phyloP scores from a whole-genome alignment of 2,888 invertebrate species.

The Sphaerophoria rueppellii region DNA sequence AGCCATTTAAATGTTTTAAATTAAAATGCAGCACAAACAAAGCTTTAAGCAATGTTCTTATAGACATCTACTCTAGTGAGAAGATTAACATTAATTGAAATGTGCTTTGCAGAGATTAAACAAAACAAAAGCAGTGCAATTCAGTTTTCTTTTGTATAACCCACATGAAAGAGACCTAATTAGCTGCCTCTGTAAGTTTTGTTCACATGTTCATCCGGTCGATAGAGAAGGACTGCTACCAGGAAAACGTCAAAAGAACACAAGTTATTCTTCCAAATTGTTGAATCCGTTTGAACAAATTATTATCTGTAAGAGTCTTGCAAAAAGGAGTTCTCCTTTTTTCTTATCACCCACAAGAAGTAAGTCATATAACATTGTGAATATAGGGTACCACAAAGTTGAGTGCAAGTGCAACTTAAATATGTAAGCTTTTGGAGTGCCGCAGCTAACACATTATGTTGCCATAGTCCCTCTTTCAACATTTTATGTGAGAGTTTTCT shows the following conservation, averaged over 20 bases:
- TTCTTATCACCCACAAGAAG: not conserved
- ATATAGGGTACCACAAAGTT: conserved; percentile 12
- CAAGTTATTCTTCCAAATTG: conserved; percentile 38
- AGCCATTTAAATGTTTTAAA: not conserved
- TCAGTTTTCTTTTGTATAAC: conserved; percentile 6
- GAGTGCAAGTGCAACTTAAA: conserved; percentile 33
- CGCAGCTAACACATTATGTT: conserved; percentile 16
- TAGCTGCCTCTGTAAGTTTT: conserved; percentile 12
- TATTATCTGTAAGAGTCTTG: conserved; percentile 28
- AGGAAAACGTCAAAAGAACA: conserved; percentile 23
- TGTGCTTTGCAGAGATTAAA: not conserved
- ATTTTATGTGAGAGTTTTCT: not conserved
- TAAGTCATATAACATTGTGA: no score
- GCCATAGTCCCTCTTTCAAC: not conserved
- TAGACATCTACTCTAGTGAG: not conserved
- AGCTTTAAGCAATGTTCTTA: not conserved
- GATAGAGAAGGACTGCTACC: not conserved
- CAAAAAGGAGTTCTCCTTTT: conserved; percentile 4
- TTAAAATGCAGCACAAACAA: not conserved
- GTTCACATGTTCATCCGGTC: not conserved
- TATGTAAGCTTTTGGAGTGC: conserved; percentile 1
- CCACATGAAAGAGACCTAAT: conserved; percentile 5
- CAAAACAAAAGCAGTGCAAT: not conserved
- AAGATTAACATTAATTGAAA: not conserved
- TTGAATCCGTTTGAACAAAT: conserved; percentile 48